A percentile compares a stretch with the other conserved stretches of the same genome.
phyloP scores from a whole-genome alignment of 2,113 vertebrate genomes.

The Herpailurus yagouaroundi region DNA sequence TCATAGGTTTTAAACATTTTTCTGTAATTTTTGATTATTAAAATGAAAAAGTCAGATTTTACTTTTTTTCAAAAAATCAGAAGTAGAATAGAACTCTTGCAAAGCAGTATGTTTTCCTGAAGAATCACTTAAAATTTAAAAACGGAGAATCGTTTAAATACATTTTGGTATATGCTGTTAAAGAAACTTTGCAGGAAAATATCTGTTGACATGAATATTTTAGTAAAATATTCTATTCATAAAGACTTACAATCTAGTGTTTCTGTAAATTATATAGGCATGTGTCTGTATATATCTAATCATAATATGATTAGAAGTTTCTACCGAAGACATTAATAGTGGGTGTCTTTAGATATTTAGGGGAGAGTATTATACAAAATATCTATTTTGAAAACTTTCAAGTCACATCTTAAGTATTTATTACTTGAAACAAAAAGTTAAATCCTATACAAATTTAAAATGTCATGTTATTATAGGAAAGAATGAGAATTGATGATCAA shows the following conservation, averaged over 20 bases:
- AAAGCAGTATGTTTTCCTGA: not conserved
- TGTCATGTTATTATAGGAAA: not conserved
- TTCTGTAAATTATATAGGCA: not conserved
- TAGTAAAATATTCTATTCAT: not conserved
- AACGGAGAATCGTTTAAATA: not conserved
- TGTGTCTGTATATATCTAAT: not conserved
- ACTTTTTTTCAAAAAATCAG: not conserved
- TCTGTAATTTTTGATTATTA: not conserved
- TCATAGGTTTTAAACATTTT: not conserved
- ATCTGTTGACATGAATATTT: not conserved
- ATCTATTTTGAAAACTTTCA: not conserved
- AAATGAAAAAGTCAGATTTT: not conserved
- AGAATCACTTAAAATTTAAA: not conserved
- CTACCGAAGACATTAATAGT: not conserved
- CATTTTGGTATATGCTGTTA: not conserved
- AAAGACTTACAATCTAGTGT: not conserved
- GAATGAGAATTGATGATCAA: not conserved
- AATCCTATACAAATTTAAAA: not conserved
- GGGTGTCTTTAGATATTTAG: not conserved
- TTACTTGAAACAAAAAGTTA: not conserved
- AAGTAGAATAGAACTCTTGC: not conserved
- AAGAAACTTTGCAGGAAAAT: not conserved
- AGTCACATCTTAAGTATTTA: not conserved
- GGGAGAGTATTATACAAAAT: not conserved
- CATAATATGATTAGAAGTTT: not conserved